Base-by-base conservation (phyloP, 2,888 invertebrate species). In the Cerceris rybyensis region DNA sequence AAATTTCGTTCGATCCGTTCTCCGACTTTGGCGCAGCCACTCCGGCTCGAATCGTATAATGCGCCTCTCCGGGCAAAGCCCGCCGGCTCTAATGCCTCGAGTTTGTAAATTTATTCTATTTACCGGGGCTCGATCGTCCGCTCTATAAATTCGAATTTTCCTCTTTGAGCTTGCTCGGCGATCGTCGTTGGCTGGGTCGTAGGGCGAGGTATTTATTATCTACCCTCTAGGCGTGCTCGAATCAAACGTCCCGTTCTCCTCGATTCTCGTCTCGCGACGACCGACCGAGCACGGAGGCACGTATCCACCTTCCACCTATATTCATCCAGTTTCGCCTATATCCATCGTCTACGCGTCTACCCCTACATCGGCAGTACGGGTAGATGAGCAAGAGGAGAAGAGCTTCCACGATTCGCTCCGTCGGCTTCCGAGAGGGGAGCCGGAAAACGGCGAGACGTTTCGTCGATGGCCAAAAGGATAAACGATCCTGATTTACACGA, bases 1-100 rank as follows among this genome's bases (percentile, higher is more conserved):
- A 88, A 89, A 89, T 88, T 82, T 82, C 78, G 67, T 74, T 86
- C 84, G 79, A 86, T 86, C 83, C 87, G 78, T 82, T 78, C 82
- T 78, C 80, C 59, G 80, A 86, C 72, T 83, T 86, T 77, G 70
- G 72, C 74, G 70, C 57, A 59, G 61, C 72, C 79, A 61, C 73
- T 75, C 69, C 78, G 63, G 41, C 63, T 66, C 61, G 69, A 75
- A 76, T 81, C 76, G 71, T 78, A 86, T 87, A 87, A 87, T 82
- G 79, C 87, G 78, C 50, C 75, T 76, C 61, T 71, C 67, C 70
- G 66, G 64, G 70, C 81, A 78, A 81, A 85, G 75, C 83, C 81
- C 68, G 63, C 70, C 70, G 69, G 57, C 75, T 77, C 82, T 73
- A 72, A 79, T 83, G 74, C 84, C 70, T 59, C 60, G 70, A 75